Evolutionary conservation across 2,888 invertebrate genomes (phyloP).

Genomic region (Macrophya alboannulata): DNA sequence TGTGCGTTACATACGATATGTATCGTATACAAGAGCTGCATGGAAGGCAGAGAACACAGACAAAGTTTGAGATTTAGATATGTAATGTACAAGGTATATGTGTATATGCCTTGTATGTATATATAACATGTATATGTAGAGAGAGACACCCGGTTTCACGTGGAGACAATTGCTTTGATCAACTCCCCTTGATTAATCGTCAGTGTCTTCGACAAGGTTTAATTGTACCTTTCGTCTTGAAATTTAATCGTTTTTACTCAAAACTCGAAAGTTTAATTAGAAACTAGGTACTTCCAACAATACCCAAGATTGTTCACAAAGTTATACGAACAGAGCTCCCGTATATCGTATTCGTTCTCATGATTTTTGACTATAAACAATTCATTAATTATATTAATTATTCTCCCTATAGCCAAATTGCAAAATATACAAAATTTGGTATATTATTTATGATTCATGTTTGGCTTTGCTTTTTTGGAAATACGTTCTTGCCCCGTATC

Average conservation of each 20-base stretch:
- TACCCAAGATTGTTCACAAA: background rate
- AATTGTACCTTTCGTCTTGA: background rate
- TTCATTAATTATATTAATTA: too few species aligned
- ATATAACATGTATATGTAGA: too few species aligned
- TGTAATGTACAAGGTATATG: too few species aligned
- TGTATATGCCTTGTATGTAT: too few species aligned
- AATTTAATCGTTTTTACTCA: slow-evolving; percentile 6
- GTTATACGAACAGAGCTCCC: background rate
- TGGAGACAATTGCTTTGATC: slow-evolving; percentile 31
- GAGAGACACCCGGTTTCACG: background rate
- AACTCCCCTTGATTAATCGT: slow-evolving; percentile 16
- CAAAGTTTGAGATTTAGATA: background rate
- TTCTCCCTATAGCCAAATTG: background rate
- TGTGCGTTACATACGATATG: background rate
- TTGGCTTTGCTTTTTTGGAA: background rate
- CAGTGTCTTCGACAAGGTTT: background rate
- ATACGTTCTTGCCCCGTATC: background rate
- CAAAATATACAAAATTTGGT: background rate
- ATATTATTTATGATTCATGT: too few species aligned
- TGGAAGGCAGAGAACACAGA: background rate
- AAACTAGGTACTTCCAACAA: background rate
- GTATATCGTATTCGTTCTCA: too few species aligned
- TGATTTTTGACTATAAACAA: too few species aligned
- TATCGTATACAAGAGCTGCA: background rate
- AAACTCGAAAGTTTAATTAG: slow-evolving; percentile 1